Evolutionary conservation across 2,888 invertebrate species (phyloP), one percentile per base, ranked within the genome.

Genomic region (Pristionchus exspectatus): DNA sequence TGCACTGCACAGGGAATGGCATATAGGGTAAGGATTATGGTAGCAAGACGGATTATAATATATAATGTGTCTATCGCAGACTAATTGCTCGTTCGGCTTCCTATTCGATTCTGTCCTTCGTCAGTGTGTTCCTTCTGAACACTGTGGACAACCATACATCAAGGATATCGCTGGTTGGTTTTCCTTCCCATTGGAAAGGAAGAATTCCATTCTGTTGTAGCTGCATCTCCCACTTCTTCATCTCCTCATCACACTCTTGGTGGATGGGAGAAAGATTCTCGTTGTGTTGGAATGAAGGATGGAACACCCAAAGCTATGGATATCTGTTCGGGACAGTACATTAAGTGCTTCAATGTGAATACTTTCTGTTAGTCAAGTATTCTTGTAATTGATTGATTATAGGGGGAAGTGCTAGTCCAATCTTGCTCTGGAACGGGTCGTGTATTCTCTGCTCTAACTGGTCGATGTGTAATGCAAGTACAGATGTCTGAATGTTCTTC

Each of bases 21-120:
- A 16, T 72, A 27, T 27, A 30, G 21, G 24, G 88, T 88, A 74
- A 54, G 88, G 21, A n/a, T 27, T 74, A 72, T 14, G 18, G 30
- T 27, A 12, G n/a, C 18, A 30, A 0, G 4, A 14, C 16, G 30
- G 21, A 38, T 38, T 38, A 38, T 38, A 38, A 38, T 38, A 74
- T 50, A 3, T 24, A 50, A 50, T 50, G 24, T 44, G 27, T 27
- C 14, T 10, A 50, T 66, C n/a, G 1, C 27, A 88, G 88, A 74
- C 74, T 3, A 88, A 88, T 30, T 88, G 88, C 74, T 72, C 88
- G 27, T 44, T 30, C 16, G 88, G 88, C 2, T 88, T 27, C 27
- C 88, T 88, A 27, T 88, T 88, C 74, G 88, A 88, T 30, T 50
- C 88, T 10, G 54, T 74, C 14, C 10, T 88, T 24, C 50, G 50